phyloP scores from a whole-genome alignment of 2,888 invertebrate genomes.

The Scaptomyza polygonia region DNA sequence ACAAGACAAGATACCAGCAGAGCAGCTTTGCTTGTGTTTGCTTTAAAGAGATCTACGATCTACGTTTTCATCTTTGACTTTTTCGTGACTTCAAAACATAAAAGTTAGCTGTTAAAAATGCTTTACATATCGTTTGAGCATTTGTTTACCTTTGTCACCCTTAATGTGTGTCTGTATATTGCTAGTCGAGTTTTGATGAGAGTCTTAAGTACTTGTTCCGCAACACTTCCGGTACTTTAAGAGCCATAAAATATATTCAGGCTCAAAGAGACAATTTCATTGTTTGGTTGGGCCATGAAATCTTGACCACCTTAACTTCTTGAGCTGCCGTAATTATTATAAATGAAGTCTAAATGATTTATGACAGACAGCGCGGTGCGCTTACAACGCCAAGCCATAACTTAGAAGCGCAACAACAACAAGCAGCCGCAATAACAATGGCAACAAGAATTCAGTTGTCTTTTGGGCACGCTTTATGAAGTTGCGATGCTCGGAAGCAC shows the following conservation, averaged over 20 bases:
- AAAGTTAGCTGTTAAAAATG: conserved; percentile 56
- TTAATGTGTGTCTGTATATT: too few relatives aligned
- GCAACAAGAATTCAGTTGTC: conserved; percentile 39
- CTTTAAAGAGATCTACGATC: conserved; percentile 12
- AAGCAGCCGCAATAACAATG: conserved; percentile 17
- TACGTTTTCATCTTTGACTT: conserved; percentile 4
- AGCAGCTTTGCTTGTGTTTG: background rate
- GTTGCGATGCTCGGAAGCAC: conserved; percentile 39
- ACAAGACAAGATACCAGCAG: conserved; percentile 14
- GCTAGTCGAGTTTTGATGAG: conserved; percentile 18
- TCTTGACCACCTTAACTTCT: conserved; percentile 57
- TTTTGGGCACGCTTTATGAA: conserved; percentile 46
- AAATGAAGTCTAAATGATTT: conserved; percentile 76
- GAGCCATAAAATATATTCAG: conserved; percentile 7
- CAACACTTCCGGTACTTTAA: conserved; percentile 63
- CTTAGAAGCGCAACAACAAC: conserved; percentile 52
- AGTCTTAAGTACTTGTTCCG: conserved; percentile 28
- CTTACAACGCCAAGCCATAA: conserved; percentile 61
- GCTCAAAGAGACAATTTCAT: conserved; percentile 61
- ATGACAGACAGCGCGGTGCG: conserved; percentile 58
- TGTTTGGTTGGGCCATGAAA: conserved; percentile 64
- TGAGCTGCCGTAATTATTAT: conserved; percentile 69
- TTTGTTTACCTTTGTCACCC: conserved; percentile 20
- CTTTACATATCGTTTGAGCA: conserved; percentile 31
- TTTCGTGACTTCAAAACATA: conserved; percentile 52